Base-by-base conservation (phyloP, 2,113 vertebrate genomes). In the Eonycteris spelaea region DNA sequence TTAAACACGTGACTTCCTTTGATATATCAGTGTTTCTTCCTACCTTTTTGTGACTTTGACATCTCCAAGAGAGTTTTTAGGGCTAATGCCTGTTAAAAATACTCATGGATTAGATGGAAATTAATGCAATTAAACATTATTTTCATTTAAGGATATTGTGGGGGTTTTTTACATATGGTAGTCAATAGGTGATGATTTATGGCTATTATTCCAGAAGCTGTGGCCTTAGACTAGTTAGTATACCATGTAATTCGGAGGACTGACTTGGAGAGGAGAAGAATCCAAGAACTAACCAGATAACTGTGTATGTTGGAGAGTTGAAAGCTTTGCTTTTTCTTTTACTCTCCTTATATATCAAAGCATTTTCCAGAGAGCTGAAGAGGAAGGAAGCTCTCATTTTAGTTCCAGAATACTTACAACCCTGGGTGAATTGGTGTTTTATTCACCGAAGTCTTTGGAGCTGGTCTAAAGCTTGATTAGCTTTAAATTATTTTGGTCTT, bases 21-120 rank as follows among this genome's bases (percentile, higher is more conserved):
- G 61, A 61, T 86, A 35, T 26, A 67, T 40, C 22, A 18, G 0
- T 35, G 18, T 77, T 96, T 94, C 86, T 96, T 95, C 30, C 48
- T 24, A 6, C 51, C 63, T 28, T 71, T 90, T 77, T 86, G 38
- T 91, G 48, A 16, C 43, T 86, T 95, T 85, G 82, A 79, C 45
- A 40, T 84, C 59, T 94, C 59, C 82, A 94, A 96, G 94, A 94
- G 80, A 53, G 22, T 78, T 86, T 89, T 89, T 16, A 70, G 65
- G 28, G 35, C 67, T 94, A 38, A 61, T 86, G 43, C 35, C 51
- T 96, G 83, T 93, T 59, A 28, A 90, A 88, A 91, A 35, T 75
- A 48, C 21, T 77, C 28, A 91, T 57, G n/a, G 67, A 55, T 79
- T 96, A 73, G 55, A 77, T 91, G 88, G 74, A 83, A 61, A 70